These are phyloP conservation scores for Anguilla megastoma DNA, from an alignment of 2,797 vertebrate species.

Conservation along the genomic window DNA sequence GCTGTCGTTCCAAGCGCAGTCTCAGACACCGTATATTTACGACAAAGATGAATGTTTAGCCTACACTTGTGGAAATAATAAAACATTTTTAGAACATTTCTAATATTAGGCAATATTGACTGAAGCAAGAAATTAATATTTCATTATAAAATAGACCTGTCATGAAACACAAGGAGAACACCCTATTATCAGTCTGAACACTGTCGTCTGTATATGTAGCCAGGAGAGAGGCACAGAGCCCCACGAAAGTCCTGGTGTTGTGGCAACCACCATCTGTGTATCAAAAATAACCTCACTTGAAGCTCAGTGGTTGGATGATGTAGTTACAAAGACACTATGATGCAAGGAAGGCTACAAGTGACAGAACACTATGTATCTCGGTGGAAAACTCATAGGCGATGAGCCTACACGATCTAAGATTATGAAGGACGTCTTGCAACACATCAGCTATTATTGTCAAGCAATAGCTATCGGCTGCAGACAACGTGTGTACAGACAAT, in stretches of 20 bases:
- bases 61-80: neutral
- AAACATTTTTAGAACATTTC: neutral
- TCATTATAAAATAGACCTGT: neutral
- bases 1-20: neutral
- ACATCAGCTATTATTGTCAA: neutral
- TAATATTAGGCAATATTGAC: neutral
- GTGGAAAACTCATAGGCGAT: neutral
- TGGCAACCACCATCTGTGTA: constrained; percentile 13
- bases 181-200: neutral
- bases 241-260: neutral
- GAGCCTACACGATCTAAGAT: neutral
- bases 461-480: neutral
- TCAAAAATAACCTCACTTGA: neutral
- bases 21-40: too few relatives aligned
- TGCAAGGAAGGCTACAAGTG: neutral
- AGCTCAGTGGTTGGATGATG: neutral
- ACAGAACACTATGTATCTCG: neutral
- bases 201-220: neutral
- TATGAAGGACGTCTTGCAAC: neutral
- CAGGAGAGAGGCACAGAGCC: neutral
- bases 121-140: neutral
- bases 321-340: neutral
- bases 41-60: neutral
- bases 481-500: neutral
- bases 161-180: neutral